A percentile compares a stretch with the other conserved stretches of the same genome.
Evolutionary conservation across 2,113 vertebrate species (phyloP).

Genomic region (Benitochromis conjunctus): DNA sequence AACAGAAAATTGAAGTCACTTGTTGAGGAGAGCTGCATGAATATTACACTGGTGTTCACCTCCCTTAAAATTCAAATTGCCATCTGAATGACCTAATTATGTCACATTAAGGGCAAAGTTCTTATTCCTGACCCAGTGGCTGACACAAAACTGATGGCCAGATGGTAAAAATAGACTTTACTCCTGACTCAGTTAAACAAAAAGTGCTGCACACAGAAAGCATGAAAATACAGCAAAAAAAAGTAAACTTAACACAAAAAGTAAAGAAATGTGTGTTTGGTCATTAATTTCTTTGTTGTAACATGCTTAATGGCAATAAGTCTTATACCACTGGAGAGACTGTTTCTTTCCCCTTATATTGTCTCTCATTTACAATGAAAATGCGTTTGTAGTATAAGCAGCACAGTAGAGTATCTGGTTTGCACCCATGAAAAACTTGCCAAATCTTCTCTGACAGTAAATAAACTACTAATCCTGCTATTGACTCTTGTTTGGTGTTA

Average conservation of each 20-base stretch:
- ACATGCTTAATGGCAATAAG: not conserved
- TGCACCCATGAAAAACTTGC: not conserved
- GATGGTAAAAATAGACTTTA: not conserved
- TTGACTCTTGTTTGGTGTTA: too few species aligned
- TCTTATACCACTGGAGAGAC: not conserved
- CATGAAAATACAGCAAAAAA: not conserved
- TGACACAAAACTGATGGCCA: not conserved
- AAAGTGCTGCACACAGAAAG: not conserved
- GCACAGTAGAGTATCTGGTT: not conserved
- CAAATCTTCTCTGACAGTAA: not conserved
- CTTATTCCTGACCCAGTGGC: not conserved
- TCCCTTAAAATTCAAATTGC: not conserved
- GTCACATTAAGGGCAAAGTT: not conserved
- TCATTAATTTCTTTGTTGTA: rapidly evolving
- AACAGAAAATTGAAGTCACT: not conserved
- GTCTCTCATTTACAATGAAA: not conserved
- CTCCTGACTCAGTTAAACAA: not conserved
- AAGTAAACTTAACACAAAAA: not conserved
- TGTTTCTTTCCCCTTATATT: not conserved
- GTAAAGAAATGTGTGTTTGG: not conserved
- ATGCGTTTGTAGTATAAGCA: not conserved
- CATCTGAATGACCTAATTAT: not conserved
- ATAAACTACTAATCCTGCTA: not conserved
- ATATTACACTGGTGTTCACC: not conserved
- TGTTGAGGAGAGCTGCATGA: not conserved